Evolutionary conservation across 2,888 invertebrate species (phyloP), one percentile per base, ranked within the genome.

Genomic region (Chrysina gloriosa): DNA sequence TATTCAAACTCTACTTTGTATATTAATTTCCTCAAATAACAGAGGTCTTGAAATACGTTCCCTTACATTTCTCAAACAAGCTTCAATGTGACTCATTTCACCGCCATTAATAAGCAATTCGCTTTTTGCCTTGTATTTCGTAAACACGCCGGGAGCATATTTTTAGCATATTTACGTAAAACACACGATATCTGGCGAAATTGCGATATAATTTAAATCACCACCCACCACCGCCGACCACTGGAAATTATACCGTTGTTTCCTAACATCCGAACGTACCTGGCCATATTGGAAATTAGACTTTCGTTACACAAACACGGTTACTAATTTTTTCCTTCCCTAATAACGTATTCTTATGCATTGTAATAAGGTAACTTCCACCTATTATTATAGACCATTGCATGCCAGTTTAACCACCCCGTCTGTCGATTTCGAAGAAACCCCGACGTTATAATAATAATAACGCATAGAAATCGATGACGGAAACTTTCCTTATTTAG

Each of bases 311-410:
- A 61, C 29, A 61, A 61, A 61, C 58, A 45, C 27, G 42, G 58
- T 61, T 61, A 61, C 42, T 45, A 61, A 61, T 61, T 61, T 61
- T 61, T 61, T 61, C 58, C 58, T 25, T 61, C 42, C 42, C 27
- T 61, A 61, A 39, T 67, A 47, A 65, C 65, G 39, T 69, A 65
- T 65, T 69, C 69, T 36, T 63, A 69, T 65, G 69, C 65, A 65
- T 65, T 42, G 61, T 69, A 69, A 69, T 65, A 65, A 69, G 50
- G 48, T 42, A 52, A 48, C 65, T 25, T 56, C 70, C 68, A 76
- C 74, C 75, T 74, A 74, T 77, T 76, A 77, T 77, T 77, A 77
- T 69, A 70, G 70, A 71, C 69, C 72, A 74, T 77, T 77, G 77
- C 77, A 77, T 77, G 77, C 74, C 73, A 73, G 72, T 73, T 42